phyloP scores from a whole-genome alignment of 2,888 invertebrate genomes.

The Ophion ellenae region DNA sequence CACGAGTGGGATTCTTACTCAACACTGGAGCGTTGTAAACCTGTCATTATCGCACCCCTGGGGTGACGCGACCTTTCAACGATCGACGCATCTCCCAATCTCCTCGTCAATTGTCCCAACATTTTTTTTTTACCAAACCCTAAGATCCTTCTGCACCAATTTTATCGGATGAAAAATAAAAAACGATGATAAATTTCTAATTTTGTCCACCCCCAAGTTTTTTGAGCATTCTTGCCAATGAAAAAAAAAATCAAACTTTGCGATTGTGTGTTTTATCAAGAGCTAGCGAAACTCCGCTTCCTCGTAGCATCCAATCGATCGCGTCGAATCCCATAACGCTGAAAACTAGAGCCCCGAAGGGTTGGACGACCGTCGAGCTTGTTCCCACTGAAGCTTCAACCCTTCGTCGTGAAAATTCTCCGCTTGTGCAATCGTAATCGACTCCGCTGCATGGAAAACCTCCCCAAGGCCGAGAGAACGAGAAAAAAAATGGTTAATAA shows the following conservation, averaged over 20 bases:
- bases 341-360: not conserved
- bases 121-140: too few relatives aligned
- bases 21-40: conserved; percentile 78
- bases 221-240: too few relatives aligned
- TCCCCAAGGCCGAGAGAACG: conserved; percentile 47
- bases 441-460: conserved; percentile 41
- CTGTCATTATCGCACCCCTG: conserved; percentile 80
- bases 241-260: too few relatives aligned
- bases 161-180: too few relatives aligned
- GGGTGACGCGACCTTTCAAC: not conserved
- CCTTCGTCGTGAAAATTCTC: conserved; percentile 37
- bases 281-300: too few relatives aligned
- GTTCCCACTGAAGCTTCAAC: conserved; percentile 34
- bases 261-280: too few relatives aligned
- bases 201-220: too few relatives aligned
- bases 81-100: not conserved
- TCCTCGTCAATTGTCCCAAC: too few relatives aligned
- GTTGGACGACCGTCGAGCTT: not conserved
- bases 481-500: conserved; percentile 47
- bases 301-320: too few relatives aligned
- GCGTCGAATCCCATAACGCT: too few relatives aligned
- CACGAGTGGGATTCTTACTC: conserved; percentile 66
- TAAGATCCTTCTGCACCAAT: too few relatives aligned
- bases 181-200: too few relatives aligned
- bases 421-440: conserved; percentile 23